Percentiles rank a stretch among this genome's conserved stretches.
phyloP scores from a whole-genome alignment of 2,113 vertebrate genomes.

The Oreocharis arfaki region DNA sequence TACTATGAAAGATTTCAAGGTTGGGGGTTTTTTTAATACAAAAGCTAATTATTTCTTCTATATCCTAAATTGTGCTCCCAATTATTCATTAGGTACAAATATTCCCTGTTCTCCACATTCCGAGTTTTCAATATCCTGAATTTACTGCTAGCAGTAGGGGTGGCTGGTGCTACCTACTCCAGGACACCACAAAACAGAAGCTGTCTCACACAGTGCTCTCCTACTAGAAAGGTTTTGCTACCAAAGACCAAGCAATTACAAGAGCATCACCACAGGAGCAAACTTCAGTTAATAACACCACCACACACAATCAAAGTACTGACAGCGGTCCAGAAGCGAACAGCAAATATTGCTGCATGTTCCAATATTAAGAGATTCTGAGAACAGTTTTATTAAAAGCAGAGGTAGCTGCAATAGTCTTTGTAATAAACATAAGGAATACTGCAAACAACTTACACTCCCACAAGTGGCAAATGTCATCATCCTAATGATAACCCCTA shows the following conservation, averaged over 20 bases:
- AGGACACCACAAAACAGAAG: neutral
- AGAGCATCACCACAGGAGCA: neutral
- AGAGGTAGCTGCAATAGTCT: neutral
- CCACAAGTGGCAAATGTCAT: neutral
- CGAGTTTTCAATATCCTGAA: neutral
- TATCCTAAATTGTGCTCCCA: neutral
- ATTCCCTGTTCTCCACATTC: neutral
- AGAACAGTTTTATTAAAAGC: neutral
- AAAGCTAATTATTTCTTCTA: neutral
- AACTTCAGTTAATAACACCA: neutral
- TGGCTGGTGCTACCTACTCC: neutral
- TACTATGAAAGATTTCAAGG: neutral
- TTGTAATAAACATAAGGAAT: slow-evolving; percentile 16
- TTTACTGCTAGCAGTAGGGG: neutral
- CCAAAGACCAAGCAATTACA: neutral
- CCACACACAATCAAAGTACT: neutral
- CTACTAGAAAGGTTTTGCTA: neutral
- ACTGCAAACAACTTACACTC: slow-evolving; percentile 29
- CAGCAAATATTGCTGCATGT: accelerated
- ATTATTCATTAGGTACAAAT: neutral
- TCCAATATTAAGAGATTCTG: neutral
- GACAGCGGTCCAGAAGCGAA: neutral
- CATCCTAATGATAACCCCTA: neutral
- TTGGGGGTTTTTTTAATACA: neutral
- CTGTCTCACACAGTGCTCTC: neutral